phyloP scores from a whole-genome alignment of 2,888 invertebrate species.

The Pogonocherus hispidulus region DNA sequence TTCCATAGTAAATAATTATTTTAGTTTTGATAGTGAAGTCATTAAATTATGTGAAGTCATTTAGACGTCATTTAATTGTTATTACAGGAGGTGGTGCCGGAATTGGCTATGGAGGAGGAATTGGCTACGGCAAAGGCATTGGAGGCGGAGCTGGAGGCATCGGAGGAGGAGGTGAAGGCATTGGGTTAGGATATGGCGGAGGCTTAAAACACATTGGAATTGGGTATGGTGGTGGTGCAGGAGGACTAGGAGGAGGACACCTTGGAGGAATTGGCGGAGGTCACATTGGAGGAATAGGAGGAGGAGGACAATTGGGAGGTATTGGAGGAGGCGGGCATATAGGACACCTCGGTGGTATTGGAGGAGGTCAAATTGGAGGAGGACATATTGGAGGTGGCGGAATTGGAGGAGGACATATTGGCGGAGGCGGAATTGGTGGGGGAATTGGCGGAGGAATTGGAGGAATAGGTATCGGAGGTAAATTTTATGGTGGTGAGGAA shows the following conservation, averaged over 20 bases:
- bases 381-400: slow-evolving; percentile 35
- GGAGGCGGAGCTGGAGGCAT: slow-evolving; percentile 32
- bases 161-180: slow-evolving; percentile 40
- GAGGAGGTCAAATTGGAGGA: slow-evolving; percentile 30
- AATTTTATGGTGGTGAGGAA: slow-evolving; percentile 61
- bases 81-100: background rate
- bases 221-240: slow-evolving; percentile 10
- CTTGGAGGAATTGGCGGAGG: slow-evolving; percentile 20
- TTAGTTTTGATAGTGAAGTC: too few species aligned
- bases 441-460: slow-evolving; percentile 21
- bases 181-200: slow-evolving; percentile 60
- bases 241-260: background rate
- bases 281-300: slow-evolving; percentile 67
- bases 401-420: slow-evolving; percentile 66
- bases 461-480: slow-evolving; percentile 29
- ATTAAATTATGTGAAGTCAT: too few species aligned
- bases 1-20: too few species aligned
- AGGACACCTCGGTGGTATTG: slow-evolving; percentile 14
- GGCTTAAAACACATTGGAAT: slow-evolving; percentile 42
- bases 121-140: slow-evolving; percentile 24
- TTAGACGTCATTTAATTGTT: too few species aligned
- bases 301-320: slow-evolving; percentile 60
- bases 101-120: slow-evolving; percentile 34
- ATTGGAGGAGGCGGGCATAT: slow-evolving; percentile 59
- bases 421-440: slow-evolving; percentile 44